These are phyloP conservation scores for Onthophagus sagittarius DNA, from an alignment of 2,888 invertebrate genomes.

Conservation along the genomic window DNA sequence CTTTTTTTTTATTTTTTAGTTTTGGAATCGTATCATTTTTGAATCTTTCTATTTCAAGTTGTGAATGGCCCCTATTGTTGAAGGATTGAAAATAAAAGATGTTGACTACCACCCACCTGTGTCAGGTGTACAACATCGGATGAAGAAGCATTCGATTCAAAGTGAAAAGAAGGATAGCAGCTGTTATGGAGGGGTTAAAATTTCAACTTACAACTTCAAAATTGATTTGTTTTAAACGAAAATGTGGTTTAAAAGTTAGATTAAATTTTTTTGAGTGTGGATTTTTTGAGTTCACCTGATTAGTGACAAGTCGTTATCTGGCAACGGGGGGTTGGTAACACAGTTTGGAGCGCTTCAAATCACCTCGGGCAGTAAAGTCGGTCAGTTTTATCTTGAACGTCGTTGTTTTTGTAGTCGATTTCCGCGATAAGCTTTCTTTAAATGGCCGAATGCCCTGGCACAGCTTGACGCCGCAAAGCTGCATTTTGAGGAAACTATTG, in stretches of 20 bases:
- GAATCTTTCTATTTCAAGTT: not conserved
- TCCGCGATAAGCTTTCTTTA: constrained; percentile 6
- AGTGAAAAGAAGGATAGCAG: not conserved
- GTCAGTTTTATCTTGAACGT: constrained; percentile 26
- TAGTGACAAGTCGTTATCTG: constrained; percentile 44
- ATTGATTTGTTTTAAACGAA: not conserved
- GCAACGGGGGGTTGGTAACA: constrained; percentile 42
- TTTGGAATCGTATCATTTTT: not conserved
- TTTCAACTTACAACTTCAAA: not conserved
- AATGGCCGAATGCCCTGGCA: constrained; percentile 33
- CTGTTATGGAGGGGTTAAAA: not conserved
- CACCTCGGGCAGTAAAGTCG: constrained; percentile 42
- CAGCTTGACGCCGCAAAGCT: constrained; percentile 45
- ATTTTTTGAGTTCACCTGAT: constrained; percentile 35
- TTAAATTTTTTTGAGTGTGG: not conserved
- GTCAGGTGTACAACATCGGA: not conserved
- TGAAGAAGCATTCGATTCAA: not conserved
- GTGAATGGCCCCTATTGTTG: not conserved
- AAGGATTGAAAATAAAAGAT: not conserved
- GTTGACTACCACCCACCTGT: not conserved
- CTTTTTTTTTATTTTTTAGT: not conserved
- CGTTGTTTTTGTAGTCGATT: constrained; percentile 33
- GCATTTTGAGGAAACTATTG: constrained; percentile 46
- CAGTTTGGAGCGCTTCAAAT: constrained; percentile 41
- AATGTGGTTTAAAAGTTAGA: no score